Conservation (phyloP, 2,797 vertebrate species). For the Chaetophractus vellerosus region DNA sequence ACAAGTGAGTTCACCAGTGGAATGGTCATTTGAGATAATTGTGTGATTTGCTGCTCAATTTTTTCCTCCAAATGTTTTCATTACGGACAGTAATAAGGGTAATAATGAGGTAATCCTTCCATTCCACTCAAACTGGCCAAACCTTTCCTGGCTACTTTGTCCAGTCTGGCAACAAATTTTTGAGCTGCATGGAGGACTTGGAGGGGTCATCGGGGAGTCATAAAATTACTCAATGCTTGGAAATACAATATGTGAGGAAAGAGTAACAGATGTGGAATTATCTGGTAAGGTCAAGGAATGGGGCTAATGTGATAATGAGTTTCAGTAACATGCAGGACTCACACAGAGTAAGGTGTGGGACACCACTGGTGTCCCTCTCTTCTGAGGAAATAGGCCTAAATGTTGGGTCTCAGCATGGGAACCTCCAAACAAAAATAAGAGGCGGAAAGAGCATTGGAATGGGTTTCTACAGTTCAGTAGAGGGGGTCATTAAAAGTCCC, state of each 20-base stretch:
- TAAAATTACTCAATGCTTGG: constrained; percentile 69
- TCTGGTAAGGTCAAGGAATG: constrained; percentile 22
- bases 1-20: constrained; percentile 94
- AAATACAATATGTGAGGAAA: constrained; percentile 65
- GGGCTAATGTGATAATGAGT: background rate
- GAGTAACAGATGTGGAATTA: constrained; percentile 68
- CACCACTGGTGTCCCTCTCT: background rate
- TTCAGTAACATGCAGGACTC: background rate
- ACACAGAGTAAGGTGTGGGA: background rate
- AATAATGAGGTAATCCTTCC: constrained; percentile 81
- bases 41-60: constrained; percentile 65
- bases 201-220: constrained; percentile 53
- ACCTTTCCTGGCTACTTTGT: constrained; percentile 76
- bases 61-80: constrained; percentile 77
- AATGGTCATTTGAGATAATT: constrained; percentile 3
- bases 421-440: constrained; percentile 46
- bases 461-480: background rate
- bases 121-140: constrained; percentile 56
- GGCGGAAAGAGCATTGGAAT: background rate
- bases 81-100: constrained; percentile 73
- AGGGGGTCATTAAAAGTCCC: background rate
- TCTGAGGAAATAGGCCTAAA: background rate
- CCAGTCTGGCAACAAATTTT: constrained; percentile 65
- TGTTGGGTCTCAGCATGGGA: background rate
- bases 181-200: constrained; percentile 41